These are phyloP conservation scores for Cosmorhoe ocellata DNA, from an alignment of 2,888 invertebrate species.

Conservation along the genomic window DNA sequence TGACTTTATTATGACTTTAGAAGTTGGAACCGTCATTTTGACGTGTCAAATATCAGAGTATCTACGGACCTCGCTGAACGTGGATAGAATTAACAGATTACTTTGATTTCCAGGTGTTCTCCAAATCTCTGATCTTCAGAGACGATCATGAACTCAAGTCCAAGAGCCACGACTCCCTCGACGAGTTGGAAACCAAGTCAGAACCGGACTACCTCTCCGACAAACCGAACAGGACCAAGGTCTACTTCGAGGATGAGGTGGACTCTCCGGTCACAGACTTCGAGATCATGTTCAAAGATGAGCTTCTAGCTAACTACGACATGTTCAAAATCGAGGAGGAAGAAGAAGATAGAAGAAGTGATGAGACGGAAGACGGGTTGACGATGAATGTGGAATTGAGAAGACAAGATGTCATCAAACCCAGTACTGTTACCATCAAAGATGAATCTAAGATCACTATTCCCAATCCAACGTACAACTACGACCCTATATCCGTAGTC, in stretches of 20 bases:
- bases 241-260: conserved; percentile 77
- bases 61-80: too few species aligned
- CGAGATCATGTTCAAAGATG: conserved; percentile 81
- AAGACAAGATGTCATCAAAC: conserved; percentile 72
- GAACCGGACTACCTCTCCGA: conserved; percentile 70
- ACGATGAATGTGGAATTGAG: conserved; percentile 69
- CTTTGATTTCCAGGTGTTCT: conserved; percentile 68
- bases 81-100: too few species aligned
- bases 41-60: too few species aligned
- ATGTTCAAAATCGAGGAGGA: conserved; percentile 80
- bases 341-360: conserved; percentile 66
- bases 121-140: conserved; percentile 78
- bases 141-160: conserved; percentile 69
- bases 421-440: conserved; percentile 72
- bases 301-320: conserved; percentile 62
- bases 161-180: conserved; percentile 60
- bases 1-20: too few species aligned
- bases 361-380: conserved; percentile 70
- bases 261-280: conserved; percentile 77
- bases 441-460: conserved; percentile 73
- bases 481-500: conserved; percentile 64
- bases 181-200: conserved; percentile 73
- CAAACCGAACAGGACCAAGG: conserved; percentile 72
- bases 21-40: too few species aligned
- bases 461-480: conserved; percentile 64